Evolutionary conservation across 1,140 invertebrate species (phyloP).

Genomic region (Rhopalosiphum padi): DNA sequence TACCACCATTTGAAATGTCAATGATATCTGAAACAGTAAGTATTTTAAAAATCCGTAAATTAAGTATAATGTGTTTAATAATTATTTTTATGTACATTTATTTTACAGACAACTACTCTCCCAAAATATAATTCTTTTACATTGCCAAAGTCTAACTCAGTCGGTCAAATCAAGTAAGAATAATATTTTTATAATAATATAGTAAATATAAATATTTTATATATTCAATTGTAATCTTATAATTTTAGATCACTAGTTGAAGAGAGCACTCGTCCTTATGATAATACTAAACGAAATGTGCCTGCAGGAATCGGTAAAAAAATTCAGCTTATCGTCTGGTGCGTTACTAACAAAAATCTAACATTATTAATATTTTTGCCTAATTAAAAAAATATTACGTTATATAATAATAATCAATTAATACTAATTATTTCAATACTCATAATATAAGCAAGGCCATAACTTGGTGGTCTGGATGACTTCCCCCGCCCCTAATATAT

Average conservation of each 20-base stretch:
- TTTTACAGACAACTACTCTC: background rate
- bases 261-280: constrained; percentile 40
- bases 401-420: background rate
- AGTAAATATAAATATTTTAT: background rate
- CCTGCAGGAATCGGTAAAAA: constrained; percentile 61
- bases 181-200: background rate
- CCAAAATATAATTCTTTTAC: constrained; percentile 32
- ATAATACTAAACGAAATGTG: constrained; percentile 55
- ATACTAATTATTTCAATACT: background rate
- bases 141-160: constrained; percentile 39
- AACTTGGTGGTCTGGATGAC: too few species aligned
- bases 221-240: background rate
- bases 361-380: constrained; percentile 32
- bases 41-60: background rate
- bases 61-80: background rate
- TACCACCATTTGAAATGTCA: constrained; percentile 33
- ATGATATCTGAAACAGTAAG: background rate
- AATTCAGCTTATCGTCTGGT: constrained; percentile 59
- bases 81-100: background rate
- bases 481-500: too few species aligned
- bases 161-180: constrained; percentile 50
- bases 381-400: background rate
- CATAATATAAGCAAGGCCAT: background rate
- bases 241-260: constrained; percentile 55
- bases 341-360: constrained; percentile 56